Base-by-base conservation (phyloP, 2,113 vertebrate genomes). In the Gallinago jamesoni region DNA sequence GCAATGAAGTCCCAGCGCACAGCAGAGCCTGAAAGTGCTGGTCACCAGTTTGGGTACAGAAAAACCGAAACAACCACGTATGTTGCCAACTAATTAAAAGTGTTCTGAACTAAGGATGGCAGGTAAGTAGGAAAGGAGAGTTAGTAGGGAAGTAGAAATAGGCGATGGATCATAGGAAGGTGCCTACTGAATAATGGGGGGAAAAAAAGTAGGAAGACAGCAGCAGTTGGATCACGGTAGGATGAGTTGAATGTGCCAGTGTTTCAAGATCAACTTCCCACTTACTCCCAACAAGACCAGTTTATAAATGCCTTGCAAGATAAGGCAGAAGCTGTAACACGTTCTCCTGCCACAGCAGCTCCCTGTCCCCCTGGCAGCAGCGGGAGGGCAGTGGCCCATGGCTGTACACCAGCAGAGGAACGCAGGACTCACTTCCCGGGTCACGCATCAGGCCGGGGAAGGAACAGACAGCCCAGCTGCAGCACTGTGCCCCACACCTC, bases 401-500 rank as follows among this genome's bases (percentile, higher is more conserved):
- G 53, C 53, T 56, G 11, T 17, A n/a, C 0, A 3, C 39, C 28
- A 1, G n/a, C 0, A 30, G 39, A 39, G 56, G 52, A 68, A 63
- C 1, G 10, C 28, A n/a, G 68, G 59, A 62, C 18, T 22, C 41
- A 12, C 66, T 33, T 17, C 47, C 39, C 6, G 69, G 19, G 18
- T 12, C 14, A 52, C 0, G 5, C 28, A 52, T 12, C 8, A 18
- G 78, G 62, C 41, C 31, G 28, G 70, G 66, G 87, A 53, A 75
- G 62, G 72, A 72, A 10, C 5, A 63, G 81, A 12, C 25, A 67
- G 20, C 27, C 21, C 63, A 17, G 55, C 24, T 28, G 62, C 66
- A 52, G 60, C 62, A 33, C 62, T 8, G 6, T 0, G 0, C 37
- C 67, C 47, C 37, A 39, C 48, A 28, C 48, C 50, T 52, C 57